Evolutionary conservation across 2,113 vertebrate species (phyloP).

Genomic region (Manacus vitellinus): DNA sequence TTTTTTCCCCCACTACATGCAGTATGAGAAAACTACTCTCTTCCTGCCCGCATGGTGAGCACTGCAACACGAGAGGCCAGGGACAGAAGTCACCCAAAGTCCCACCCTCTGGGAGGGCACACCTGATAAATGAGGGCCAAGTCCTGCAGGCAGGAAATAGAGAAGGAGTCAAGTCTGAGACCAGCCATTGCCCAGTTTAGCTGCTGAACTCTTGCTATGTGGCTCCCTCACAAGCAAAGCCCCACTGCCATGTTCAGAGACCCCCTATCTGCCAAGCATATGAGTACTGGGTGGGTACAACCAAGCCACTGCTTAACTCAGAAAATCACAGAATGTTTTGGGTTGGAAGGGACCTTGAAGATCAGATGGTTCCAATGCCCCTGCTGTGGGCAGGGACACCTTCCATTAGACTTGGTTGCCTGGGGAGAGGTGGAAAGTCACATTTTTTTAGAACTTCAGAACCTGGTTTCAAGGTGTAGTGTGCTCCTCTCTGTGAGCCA

Average conservation of each 20-base stretch:
- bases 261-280: rapidly evolving
- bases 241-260: not conserved
- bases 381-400: not conserved
- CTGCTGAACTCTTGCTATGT: not conserved
- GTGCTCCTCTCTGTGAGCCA: not conserved
- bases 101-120: not conserved
- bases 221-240: not conserved
- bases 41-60: not conserved
- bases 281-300: too few relatives aligned
- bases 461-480: not conserved
- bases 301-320: not conserved
- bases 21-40: not conserved
- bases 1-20: not conserved
- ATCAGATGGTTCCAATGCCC: not conserved
- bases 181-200: not conserved
- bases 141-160: not conserved
- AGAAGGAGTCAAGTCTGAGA: not conserved
- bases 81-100: not conserved
- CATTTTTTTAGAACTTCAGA: not conserved
- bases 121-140: not conserved
- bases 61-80: not conserved
- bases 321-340: not conserved
- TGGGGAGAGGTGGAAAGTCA: not conserved
- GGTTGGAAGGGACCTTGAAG: not conserved
- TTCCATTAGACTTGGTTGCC: not conserved